Evolutionary conservation across 37 sponge, comb jelly and placozoan genomes (phyloP).

Genomic region (Eunapius fragilis): DNA sequence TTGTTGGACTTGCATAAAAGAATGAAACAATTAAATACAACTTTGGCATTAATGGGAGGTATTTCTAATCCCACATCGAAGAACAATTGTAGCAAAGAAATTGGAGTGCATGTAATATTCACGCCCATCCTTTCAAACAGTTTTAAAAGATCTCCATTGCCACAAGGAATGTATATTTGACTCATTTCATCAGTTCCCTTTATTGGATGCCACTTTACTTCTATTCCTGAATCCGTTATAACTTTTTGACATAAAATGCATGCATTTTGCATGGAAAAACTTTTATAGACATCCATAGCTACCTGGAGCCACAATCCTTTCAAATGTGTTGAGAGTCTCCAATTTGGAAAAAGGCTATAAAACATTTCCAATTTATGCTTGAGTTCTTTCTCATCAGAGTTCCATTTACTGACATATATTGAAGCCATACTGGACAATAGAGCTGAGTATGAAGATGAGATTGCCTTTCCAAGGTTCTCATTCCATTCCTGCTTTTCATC

Average conservation of each 20-base stretch:
- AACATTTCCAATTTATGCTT: constrained; percentile 32
- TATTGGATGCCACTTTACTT: not conserved
- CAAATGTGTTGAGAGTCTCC: not conserved
- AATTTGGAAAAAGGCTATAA: no score
- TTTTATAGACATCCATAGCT: constrained; percentile 7
- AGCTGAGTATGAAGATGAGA: constrained; percentile 58
- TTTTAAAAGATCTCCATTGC: no score
- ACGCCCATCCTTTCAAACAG: constrained; percentile 19
- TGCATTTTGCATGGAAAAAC: not conserved
- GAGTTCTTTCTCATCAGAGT: not conserved
- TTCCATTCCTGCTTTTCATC: constrained; percentile 60
- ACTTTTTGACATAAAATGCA: not conserved
- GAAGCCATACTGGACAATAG: constrained; percentile 7
- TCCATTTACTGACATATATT: not conserved
- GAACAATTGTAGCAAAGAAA: not conserved
- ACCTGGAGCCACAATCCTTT: not conserved
- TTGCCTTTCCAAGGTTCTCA: constrained; percentile 22
- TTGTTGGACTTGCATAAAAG: not conserved
- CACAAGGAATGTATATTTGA: constrained; percentile 4
- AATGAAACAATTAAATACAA: constrained; percentile 16
- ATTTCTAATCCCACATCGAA: not conserved
- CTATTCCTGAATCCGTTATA: not conserved
- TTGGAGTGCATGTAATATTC: constrained; percentile 5
- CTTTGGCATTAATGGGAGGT: not conserved
- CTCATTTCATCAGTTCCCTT: not conserved